A percentile compares a stretch with the other conserved stretches of the same genome.
Conservation (phyloP, 2,888 invertebrate species). For the Lycaena phlaeas region DNA sequence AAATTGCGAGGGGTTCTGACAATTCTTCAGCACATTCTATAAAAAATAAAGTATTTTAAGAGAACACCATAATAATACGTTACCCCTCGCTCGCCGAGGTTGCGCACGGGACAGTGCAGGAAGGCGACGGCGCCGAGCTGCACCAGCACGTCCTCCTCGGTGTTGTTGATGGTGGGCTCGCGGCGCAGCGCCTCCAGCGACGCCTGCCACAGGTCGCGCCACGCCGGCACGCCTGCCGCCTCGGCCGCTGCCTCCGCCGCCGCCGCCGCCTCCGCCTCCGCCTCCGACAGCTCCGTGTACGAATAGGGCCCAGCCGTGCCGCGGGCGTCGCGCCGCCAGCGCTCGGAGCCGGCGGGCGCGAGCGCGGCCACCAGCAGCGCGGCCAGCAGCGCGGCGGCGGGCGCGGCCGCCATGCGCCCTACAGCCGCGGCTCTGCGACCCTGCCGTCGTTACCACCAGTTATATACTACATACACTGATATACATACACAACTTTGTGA, state of each 20-base stretch:
- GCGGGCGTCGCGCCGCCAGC: constrained; percentile 17
- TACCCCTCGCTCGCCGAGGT: constrained; percentile 82
- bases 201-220: constrained; percentile 77
- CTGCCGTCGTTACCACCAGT: too few relatives aligned
- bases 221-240: constrained; percentile 60
- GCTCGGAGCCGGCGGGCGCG: constrained; percentile 14
- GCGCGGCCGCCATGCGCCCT: constrained; percentile 22
- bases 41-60: too few relatives aligned
- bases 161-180: constrained; percentile 77
- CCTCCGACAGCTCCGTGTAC: constrained; percentile 19
- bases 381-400: constrained; percentile 22
- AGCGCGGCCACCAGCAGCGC: constrained; percentile 20
- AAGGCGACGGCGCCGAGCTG: constrained; percentile 85
- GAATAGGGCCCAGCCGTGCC: constrained; percentile 17
- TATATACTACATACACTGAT: too few relatives aligned
- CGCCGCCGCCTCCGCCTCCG: constrained; percentile 25
- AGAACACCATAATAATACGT: too few relatives aligned
- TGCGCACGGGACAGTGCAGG: constrained; percentile 85
- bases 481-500: too few relatives aligned
- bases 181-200: constrained; percentile 54
- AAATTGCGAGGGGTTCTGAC: too few relatives aligned
- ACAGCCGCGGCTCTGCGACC: constrained; percentile 14
- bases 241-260: constrained; percentile 30
- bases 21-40: too few relatives aligned
- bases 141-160: constrained; percentile 81